These are phyloP conservation scores for Rhinopithecus roxellana DNA, from an alignment of 2,113 vertebrate genomes.

Conservation along the genomic window DNA sequence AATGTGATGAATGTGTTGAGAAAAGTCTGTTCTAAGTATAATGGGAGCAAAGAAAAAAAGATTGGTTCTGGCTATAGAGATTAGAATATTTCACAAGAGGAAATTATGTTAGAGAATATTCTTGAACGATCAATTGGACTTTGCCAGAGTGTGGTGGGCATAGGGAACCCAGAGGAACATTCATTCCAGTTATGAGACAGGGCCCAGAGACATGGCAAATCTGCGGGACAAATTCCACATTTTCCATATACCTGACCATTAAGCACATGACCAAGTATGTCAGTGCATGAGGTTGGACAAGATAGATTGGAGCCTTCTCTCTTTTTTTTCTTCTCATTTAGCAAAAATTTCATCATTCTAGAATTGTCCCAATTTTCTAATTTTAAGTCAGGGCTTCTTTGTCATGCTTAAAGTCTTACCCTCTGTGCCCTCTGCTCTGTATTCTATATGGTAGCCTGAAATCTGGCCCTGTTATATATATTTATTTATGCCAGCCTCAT, in stretches of 20 bases:
- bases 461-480: background rate
- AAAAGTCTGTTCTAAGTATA: background rate
- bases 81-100: background rate
- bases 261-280: background rate
- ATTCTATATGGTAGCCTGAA: background rate
- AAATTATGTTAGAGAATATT: background rate
- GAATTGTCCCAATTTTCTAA: background rate
- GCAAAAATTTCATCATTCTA: slow-evolving; percentile 32
- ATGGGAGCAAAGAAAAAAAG: background rate
- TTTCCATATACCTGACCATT: background rate
- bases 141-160: background rate
- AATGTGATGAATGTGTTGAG: background rate
- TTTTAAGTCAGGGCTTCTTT: background rate
- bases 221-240: background rate
- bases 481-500: background rate
- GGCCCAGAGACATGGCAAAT: background rate
- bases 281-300: background rate
- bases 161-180: background rate
- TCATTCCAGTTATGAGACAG: background rate
- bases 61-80: background rate
- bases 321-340: slow-evolving; percentile 32
- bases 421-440: background rate
- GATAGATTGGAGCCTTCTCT: background rate
- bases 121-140: background rate
- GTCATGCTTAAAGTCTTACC: background rate